phyloP scores from a whole-genome alignment of 1,140 invertebrate genomes.

The Dufourea novaeangliae region DNA sequence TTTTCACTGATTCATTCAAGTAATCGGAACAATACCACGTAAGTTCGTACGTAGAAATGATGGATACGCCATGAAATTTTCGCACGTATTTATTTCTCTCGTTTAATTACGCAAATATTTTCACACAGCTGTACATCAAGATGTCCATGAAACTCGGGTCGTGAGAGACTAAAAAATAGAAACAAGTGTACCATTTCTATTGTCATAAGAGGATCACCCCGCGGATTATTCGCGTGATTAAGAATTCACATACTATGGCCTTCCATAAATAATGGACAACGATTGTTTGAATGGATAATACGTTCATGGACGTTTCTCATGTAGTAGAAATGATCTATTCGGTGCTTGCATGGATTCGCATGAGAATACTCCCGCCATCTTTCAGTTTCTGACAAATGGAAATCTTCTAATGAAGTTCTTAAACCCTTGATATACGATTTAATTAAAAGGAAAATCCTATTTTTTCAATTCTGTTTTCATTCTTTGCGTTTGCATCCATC shows the following conservation, averaged over 20 bases:
- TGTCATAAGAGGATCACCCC: not conserved
- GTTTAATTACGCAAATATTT: slow-evolving; percentile 22
- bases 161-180: slow-evolving; percentile 30
- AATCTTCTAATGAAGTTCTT: not conserved
- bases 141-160: slow-evolving; percentile 32
- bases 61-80: slow-evolving; percentile 19
- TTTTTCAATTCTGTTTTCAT: too few species aligned
- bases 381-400: not conserved
- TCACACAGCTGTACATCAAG: slow-evolving; percentile 8
- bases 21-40: too few species aligned
- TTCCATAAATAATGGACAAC: slow-evolving; percentile 34
- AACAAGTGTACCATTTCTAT: slow-evolving; percentile 29
- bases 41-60: not conserved
- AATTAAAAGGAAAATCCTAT: too few species aligned
- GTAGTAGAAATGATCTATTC: slow-evolving; percentile 11
- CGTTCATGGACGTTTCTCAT: slow-evolving; percentile 26
- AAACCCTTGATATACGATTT: not conserved
- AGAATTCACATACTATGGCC: slow-evolving; percentile 32
- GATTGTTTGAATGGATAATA: slow-evolving; percentile 11
- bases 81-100: not conserved
- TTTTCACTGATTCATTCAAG: too few species aligned
- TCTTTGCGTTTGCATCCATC: too few species aligned
- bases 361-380: not conserved
- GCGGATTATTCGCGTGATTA: slow-evolving; percentile 22
- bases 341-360: not conserved